These are phyloP conservation scores for Lasioglossum baleicum DNA, from an alignment of 1,140 invertebrate genomes.

Conservation along the genomic window DNA sequence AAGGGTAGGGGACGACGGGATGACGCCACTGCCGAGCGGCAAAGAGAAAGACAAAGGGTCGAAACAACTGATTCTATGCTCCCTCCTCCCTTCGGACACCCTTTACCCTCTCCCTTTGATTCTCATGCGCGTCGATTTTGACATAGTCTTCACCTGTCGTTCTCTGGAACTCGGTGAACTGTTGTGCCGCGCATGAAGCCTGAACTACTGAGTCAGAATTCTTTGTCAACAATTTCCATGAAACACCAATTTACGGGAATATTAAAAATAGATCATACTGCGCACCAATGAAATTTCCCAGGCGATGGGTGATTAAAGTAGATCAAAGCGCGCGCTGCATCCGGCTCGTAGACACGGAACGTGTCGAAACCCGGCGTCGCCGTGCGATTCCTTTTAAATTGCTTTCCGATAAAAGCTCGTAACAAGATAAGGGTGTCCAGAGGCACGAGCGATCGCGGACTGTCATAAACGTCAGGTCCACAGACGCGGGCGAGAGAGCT, in stretches of 20 bases:
- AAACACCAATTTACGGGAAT: too few species aligned
- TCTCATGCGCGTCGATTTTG: not conserved
- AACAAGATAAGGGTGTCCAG: not conserved
- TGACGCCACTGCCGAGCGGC: slow-evolving; percentile 68
- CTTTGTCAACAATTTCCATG: too few species aligned
- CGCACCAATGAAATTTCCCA: too few species aligned
- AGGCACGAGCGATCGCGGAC: not conserved
- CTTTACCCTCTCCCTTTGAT: slow-evolving; percentile 12
- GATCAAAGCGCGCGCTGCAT: too few species aligned
- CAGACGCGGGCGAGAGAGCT: not conserved
- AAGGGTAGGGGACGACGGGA: slow-evolving; percentile 72
- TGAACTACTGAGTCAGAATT: too few species aligned
- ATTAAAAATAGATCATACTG: too few species aligned
- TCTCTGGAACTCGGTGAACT: not conserved
- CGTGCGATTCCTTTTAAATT: not conserved
- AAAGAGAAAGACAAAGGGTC: slow-evolving; percentile 71
- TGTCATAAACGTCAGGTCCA: slow-evolving; percentile 8
- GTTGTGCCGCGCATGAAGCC: too few species aligned
- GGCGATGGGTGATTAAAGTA: too few species aligned
- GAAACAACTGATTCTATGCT: slow-evolving; percentile 61
- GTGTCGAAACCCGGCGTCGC: too few species aligned
- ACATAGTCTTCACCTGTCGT: not conserved
- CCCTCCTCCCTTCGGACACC: slow-evolving; percentile 22
- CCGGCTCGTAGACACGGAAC: too few species aligned
- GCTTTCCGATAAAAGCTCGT: not conserved